These are phyloP conservation scores for Romanomermis culicivorax DNA, from an alignment of 2,888 invertebrate species.

Conservation along the genomic window DNA sequence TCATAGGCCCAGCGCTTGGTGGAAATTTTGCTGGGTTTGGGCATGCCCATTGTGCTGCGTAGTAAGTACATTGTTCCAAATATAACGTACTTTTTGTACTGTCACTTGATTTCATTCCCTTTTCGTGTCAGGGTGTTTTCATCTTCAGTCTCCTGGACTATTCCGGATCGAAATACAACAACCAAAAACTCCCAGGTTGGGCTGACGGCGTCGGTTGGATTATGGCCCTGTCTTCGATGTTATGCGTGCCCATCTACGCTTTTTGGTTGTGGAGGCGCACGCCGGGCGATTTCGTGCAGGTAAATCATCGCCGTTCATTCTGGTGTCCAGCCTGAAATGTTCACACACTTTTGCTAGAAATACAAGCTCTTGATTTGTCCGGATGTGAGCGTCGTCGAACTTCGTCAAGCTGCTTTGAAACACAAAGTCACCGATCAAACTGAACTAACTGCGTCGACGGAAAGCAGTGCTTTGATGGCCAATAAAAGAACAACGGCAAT, in stretches of 20 bases:
- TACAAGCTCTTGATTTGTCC: too few relatives aligned
- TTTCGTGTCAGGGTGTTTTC: constrained; percentile 57
- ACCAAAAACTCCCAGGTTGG: constrained; percentile 90
- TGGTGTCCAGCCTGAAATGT: too few relatives aligned
- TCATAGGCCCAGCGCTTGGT: constrained; percentile 87
- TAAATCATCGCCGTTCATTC: too few relatives aligned
- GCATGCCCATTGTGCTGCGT: constrained; percentile 79
- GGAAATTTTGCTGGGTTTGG: constrained; percentile 93
- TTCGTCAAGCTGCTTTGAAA: background rate
- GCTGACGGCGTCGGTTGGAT: constrained; percentile 90
- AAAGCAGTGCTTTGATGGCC: too few relatives aligned
- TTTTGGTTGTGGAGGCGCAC: constrained; percentile 39
- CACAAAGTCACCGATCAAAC: too few relatives aligned
- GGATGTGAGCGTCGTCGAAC: background rate
- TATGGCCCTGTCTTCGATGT: constrained; percentile 83
- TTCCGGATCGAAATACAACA: constrained; percentile 77
- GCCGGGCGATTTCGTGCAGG: constrained; percentile 17
- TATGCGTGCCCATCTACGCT: constrained; percentile 89
- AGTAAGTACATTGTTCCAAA: constrained; percentile 42
- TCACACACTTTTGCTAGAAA: too few relatives aligned
- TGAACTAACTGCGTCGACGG: too few relatives aligned
- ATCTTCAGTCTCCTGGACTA: constrained; percentile 80
- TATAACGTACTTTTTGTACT: background rate
- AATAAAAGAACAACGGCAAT: too few relatives aligned
- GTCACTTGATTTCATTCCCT: constrained; percentile 1